Conservation (phyloP, 2,797 vertebrate species). For the Ctenopoma kingsleyae region DNA sequence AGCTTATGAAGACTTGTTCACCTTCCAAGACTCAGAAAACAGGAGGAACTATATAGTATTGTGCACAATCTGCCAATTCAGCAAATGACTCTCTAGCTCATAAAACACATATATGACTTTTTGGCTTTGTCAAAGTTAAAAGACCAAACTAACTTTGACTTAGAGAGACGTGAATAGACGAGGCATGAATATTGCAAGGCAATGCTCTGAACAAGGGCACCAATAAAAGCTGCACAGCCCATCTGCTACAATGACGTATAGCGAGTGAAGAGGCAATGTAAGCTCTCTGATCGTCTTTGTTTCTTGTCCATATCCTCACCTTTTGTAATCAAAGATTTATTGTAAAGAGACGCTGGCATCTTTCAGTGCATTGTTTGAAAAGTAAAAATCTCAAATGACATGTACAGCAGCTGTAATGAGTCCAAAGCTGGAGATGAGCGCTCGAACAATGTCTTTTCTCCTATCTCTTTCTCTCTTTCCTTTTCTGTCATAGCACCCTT, state of each 20-base stretch:
- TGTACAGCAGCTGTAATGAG: constrained; percentile 60
- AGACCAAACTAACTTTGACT: constrained; percentile 43
- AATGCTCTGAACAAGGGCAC: constrained; percentile 37
- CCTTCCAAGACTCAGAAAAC: constrained; percentile 16
- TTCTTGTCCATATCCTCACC: constrained; percentile 30
- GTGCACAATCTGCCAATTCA: constrained; percentile 32
- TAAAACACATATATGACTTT: constrained; percentile 38
- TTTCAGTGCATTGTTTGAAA: constrained; percentile 63
- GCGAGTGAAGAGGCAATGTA: constrained; percentile 11
- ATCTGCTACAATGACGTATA: constrained; percentile 51
- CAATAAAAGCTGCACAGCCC: constrained; percentile 49
- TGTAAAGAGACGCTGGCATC: constrained; percentile 52
- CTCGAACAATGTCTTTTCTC: constrained; percentile 51
- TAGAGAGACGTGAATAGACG: constrained; percentile 13
- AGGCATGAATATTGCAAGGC: constrained; percentile 52
- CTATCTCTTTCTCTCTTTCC: constrained; percentile 33
- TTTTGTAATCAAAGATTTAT: constrained; percentile 71
- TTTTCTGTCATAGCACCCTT: constrained; percentile 59
- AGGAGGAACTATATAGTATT: constrained; percentile 3
- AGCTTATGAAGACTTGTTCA: neutral
- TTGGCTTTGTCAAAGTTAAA: constrained; percentile 55
- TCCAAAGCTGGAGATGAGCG: constrained; percentile 61
- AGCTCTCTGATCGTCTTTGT: constrained; percentile 42
- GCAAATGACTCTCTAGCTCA: constrained; percentile 5
- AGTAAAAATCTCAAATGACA: constrained; percentile 63